Conservation (phyloP, 2,888 invertebrate species). For the Andrena chrysosceles region DNA sequence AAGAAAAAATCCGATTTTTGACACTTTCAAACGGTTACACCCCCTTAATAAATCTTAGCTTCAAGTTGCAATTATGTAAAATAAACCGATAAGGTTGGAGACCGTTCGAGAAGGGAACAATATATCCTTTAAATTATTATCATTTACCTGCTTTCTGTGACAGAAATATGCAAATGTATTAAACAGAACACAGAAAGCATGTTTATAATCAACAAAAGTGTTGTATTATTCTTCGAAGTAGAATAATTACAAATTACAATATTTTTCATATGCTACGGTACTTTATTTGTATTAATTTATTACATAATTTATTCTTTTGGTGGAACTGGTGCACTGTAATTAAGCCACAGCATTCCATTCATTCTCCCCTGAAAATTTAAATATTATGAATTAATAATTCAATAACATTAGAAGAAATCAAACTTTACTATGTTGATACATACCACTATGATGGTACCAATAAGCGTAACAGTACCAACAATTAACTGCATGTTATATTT, state of each 20-base stretch:
- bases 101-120: background rate
- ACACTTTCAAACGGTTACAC: too few species aligned
- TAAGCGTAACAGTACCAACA: slow-evolving; percentile 85
- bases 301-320: slow-evolving; percentile 6
- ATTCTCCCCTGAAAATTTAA: slow-evolving; percentile 42
- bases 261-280: slow-evolving; percentile 34
- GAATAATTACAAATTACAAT: slow-evolving; percentile 26
- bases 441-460: slow-evolving; percentile 85
- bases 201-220: slow-evolving; percentile 10
- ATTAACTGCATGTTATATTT: slow-evolving; percentile 89
- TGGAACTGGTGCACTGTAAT: slow-evolving; percentile 27
- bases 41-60: slow-evolving; percentile 7
- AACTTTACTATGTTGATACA: slow-evolving; percentile 67
- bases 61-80: background rate
- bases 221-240: slow-evolving; percentile 28
- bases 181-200: background rate
- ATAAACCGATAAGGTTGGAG: background rate
- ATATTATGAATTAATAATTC: slow-evolving; percentile 10
- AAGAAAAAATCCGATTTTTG: too few species aligned
- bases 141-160: background rate
- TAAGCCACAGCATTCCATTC: slow-evolving; percentile 37
- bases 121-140: background rate
- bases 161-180: background rate
- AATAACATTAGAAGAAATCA: background rate
- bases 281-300: slow-evolving; percentile 32